Evolutionary conservation across 2,888 invertebrate species (phyloP).

Genomic region (Eilema depressum): DNA sequence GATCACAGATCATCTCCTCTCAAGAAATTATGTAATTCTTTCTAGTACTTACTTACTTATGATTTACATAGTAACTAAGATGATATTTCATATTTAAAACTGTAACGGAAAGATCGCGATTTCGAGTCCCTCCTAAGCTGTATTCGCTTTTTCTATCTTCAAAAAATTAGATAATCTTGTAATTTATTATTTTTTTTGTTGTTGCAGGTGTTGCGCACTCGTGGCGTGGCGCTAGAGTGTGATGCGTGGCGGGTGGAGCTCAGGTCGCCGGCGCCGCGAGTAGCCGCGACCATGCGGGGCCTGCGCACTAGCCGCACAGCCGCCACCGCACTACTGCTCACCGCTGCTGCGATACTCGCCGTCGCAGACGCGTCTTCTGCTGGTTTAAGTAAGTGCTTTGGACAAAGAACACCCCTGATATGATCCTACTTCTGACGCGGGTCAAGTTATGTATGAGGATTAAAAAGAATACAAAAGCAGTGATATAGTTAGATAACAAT

Average conservation of each 20-base stretch:
- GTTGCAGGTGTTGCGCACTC: conserved; percentile 74
- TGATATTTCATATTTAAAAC: too few relatives aligned
- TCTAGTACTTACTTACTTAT: too few relatives aligned
- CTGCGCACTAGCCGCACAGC: conserved; percentile 66
- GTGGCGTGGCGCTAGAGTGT: conserved; percentile 81
- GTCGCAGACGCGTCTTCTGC: conserved; percentile 64
- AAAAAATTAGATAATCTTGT: neutral
- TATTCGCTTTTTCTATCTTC: too few relatives aligned
- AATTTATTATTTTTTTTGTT: conserved; percentile 30
- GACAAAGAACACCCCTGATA: neutral
- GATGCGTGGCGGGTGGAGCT: conserved; percentile 80
- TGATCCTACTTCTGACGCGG: neutral
- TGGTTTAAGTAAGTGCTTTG: conserved; percentile 71
- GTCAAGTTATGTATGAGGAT: neutral
- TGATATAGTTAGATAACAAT: too few relatives aligned
- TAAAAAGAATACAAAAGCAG: too few relatives aligned
- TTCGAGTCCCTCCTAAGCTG: too few relatives aligned
- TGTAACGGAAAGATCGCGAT: too few relatives aligned
- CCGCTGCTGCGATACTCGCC: conserved; percentile 64
- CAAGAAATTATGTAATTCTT: too few relatives aligned
- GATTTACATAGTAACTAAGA: too few relatives aligned
- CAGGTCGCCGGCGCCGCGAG: conserved; percentile 82
- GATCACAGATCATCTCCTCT: too few relatives aligned
- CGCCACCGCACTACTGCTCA: conserved; percentile 71
- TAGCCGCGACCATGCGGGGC: conserved; percentile 83